Percentiles rank a stretch among this genome's conserved stretches.
These are phyloP conservation scores for Tetranychus piercei DNA, from an alignment of 2,888 invertebrate species.

Conservation along the genomic window DNA sequence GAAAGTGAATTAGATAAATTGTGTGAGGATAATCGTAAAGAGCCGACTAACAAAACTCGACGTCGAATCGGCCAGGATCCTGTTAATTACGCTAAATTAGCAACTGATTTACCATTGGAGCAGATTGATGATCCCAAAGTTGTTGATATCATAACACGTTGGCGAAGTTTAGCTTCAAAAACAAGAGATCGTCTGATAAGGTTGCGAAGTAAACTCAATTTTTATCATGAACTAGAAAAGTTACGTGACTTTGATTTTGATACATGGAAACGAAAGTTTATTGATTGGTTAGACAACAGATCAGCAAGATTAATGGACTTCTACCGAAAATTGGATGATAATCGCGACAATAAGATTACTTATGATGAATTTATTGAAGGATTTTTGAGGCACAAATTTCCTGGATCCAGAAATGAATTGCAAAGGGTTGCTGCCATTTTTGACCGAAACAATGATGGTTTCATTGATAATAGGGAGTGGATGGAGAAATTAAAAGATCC, in stretches of 20 bases:
- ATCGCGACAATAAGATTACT: slow-evolving; percentile 57
- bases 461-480: slow-evolving; percentile 4
- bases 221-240: slow-evolving; percentile 69
- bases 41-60: background rate
- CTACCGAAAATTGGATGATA: slow-evolving; percentile 96
- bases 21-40: background rate
- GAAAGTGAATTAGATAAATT: slow-evolving; percentile 50
- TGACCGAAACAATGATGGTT: background rate
- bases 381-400: background rate
- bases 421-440: slow-evolving; percentile 5
- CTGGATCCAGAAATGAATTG: background rate
- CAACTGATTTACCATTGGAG: background rate
- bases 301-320: slow-evolving; percentile 93
- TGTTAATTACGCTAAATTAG: slow-evolving; percentile 11
- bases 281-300: slow-evolving; percentile 98
- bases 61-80: slow-evolving; percentile 17
- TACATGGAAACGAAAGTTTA: slow-evolving; percentile 93
- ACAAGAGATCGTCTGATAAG: slow-evolving; percentile 39
- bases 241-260: slow-evolving; percentile 99
- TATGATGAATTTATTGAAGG: slow-evolving; percentile 1
- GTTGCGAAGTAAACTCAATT: slow-evolving; percentile 75
- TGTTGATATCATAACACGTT: background rate
- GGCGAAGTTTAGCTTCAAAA: background rate
- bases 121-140: slow-evolving; percentile 7
- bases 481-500: background rate